phyloP scores from a whole-genome alignment of 2,113 vertebrate species.

The Calidris pygmaea region DNA sequence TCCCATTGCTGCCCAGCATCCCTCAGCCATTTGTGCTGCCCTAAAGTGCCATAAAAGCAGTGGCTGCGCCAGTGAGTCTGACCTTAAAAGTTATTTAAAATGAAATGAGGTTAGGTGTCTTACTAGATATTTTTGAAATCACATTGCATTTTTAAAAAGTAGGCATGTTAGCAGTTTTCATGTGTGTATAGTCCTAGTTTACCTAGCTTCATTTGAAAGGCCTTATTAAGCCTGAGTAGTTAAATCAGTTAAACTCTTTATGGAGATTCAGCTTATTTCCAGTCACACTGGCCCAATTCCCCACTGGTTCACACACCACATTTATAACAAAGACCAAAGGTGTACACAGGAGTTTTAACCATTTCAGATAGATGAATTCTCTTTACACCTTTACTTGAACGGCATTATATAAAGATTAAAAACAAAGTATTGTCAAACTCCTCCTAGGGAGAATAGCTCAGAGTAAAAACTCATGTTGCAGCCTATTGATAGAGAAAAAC shows the following conservation, averaged over 20 bases:
- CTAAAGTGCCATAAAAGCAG: not conserved
- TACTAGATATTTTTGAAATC: not conserved
- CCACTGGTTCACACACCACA: not conserved
- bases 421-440: not conserved
- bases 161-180: not conserved
- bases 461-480: not conserved
- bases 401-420: not conserved
- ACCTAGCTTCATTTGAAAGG: not conserved
- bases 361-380: not conserved
- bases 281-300: not conserved
- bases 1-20: not conserved
- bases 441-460: not conserved
- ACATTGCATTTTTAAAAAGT: not conserved
- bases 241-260: not conserved
- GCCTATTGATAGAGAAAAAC: not conserved
- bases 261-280: not conserved
- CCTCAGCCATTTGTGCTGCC: not conserved
- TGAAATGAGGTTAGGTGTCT: not conserved
- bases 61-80: accelerated
- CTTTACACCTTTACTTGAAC: not conserved
- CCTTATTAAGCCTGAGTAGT: not conserved
- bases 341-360: not conserved
- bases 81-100: not conserved
- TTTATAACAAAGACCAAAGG: not conserved
- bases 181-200: not conserved